Percentiles rank a stretch among this genome's conserved stretches.
phyloP scores from a whole-genome alignment of 2,797 vertebrate species.

The Peromyscus attwateri region DNA sequence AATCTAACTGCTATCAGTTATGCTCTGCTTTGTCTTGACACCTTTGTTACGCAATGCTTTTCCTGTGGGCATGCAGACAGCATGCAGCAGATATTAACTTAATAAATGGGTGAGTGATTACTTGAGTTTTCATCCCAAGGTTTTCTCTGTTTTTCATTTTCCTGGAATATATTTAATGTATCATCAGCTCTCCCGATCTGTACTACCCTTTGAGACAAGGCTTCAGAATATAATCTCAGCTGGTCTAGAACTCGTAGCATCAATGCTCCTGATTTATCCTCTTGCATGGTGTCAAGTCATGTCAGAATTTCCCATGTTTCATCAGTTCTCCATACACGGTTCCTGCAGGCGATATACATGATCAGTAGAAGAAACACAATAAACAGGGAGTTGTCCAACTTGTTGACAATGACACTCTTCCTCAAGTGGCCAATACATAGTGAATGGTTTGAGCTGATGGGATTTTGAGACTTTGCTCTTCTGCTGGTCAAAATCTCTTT shows the following conservation, averaged over 20 bases:
- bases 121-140: not conserved
- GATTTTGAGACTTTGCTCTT: constrained; percentile 13
- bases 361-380: not conserved
- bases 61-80: not conserved
- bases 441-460: not conserved
- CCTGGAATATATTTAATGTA: not conserved
- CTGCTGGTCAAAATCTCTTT: not conserved
- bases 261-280: not conserved
- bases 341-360: not conserved
- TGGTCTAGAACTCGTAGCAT: not conserved
- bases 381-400: not conserved
- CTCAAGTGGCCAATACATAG: not conserved
- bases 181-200: not conserved
- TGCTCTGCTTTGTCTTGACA: not conserved
- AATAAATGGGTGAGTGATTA: not conserved
- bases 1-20: not conserved
- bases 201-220: not conserved
- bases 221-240: not conserved
- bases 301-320: not conserved
- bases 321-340: not conserved
- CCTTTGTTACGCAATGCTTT: not conserved
- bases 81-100: not conserved
- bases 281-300: not conserved
- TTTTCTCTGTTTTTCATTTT: not conserved
- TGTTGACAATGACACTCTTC: not conserved